A percentile compares a stretch with the other conserved stretches of the same genome.
Evolutionary conservation across 2,113 vertebrate genomes (phyloP).

Genomic region (Hippocampus abdominalis): DNA sequence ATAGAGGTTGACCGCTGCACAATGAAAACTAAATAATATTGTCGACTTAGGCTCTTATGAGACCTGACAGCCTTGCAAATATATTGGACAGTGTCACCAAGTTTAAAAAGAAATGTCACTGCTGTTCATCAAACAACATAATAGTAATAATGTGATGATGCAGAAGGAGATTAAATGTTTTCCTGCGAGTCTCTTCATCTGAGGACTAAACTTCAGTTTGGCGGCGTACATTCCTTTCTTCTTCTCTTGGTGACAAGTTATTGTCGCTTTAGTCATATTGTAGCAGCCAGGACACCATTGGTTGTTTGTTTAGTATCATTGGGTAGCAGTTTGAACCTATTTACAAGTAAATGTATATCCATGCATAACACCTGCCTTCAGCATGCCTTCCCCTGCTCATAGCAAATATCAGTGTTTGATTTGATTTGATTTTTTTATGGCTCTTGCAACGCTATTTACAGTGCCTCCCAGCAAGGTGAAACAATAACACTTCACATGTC

Average conservation of each 20-base stretch:
- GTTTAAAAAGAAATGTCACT: no score
- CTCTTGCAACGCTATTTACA: not conserved
- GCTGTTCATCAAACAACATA: not conserved
- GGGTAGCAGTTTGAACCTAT: not conserved
- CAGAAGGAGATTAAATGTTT: not conserved
- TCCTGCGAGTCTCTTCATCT: not conserved
- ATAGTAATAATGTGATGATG: not conserved
- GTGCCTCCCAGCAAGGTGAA: not conserved
- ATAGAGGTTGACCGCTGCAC: no score
- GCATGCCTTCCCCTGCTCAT: not conserved
- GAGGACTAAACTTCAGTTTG: not conserved
- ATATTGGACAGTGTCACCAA: no score
- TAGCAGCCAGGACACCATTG: not conserved
- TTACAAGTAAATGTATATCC: not conserved
- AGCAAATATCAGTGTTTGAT: not conserved
- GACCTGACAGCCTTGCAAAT: no score
- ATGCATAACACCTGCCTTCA: not conserved
- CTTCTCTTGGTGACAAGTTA: not conserved
- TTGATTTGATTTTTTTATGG: not conserved
- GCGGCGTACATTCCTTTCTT: not conserved
- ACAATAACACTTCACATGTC: not conserved
- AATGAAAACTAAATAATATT: no score
- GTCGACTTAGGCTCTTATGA: no score
- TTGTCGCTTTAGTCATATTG: not conserved
- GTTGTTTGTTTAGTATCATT: not conserved